Evolutionary conservation across 1,140 invertebrate genomes (phyloP), one percentile per base, ranked within the genome.

Genomic region (Drosophila yakuba): DNA sequence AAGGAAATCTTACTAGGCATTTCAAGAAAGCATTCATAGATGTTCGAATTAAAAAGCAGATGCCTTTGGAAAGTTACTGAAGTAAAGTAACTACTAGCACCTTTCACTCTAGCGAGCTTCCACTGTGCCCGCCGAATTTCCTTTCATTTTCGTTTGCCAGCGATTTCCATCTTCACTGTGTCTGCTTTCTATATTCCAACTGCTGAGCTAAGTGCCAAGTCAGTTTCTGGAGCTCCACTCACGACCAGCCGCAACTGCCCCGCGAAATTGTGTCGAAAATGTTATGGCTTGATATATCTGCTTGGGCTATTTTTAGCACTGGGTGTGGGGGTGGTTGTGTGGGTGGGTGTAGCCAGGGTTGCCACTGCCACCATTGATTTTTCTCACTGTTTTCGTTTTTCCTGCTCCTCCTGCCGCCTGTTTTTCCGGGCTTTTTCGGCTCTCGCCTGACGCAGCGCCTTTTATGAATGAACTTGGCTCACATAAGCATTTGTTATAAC

Each of bases 381-480:
- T 45, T 23, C 54, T 15, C 56, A 38, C 23, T 35, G 20, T 63
- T 64, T 75, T 61, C 10, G 25, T 41, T 52, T 52, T 61, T 47
- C 25, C 14, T 15, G 25, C 41, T 25, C 54, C 14, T 15, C 15
- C 43, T 20, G 14, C 25, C 4, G 4, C 7, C 25, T 17, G 17
- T 11, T 50, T 50, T 51, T 25, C 64, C 64, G 50, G 61, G 25
- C 43, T 41, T 48, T 55, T 85, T 80, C 47, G 76, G 66, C 35
- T 47, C 41, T 62, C 61, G 78, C 52, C 72, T 74, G 72, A 75
- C 71, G 71, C 63, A 74, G 75, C 82, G 62, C 60, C 64, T 81
- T 86, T 88, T 88, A 83, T 88, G 83, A 88, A 88, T 88, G 83
- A 88, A 88, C 83, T 86, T 79, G 83, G 62, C 66, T 64, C 66